Conservation (phyloP, 2,888 invertebrate species). For the Tineola bisselliella region DNA sequence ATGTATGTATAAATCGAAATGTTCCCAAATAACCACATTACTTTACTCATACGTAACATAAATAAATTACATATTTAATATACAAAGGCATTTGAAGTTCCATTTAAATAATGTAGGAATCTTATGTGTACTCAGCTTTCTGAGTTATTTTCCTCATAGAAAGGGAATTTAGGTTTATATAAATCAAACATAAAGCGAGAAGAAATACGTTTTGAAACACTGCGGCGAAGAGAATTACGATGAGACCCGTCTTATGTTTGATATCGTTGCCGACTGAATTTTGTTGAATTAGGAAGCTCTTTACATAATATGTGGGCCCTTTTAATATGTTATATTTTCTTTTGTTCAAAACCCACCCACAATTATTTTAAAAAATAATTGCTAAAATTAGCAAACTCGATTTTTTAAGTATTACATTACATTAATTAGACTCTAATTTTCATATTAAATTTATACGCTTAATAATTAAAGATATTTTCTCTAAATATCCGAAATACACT, state of each 20-base stretch:
- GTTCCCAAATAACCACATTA: too few species aligned
- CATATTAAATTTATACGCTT: too few species aligned
- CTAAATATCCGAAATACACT: too few species aligned
- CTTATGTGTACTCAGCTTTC: not conserved
- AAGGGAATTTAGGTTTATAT: slow-evolving; percentile 4
- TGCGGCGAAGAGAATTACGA: not conserved
- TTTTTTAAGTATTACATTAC: too few species aligned
- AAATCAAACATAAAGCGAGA: not conserved
- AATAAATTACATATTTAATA: not conserved
- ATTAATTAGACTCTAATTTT: too few species aligned
- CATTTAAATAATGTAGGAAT: not conserved
- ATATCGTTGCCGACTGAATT: slow-evolving; percentile 1
- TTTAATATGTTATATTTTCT: not conserved
- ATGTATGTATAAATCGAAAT: too few species aligned
- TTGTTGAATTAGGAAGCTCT: slow-evolving; percentile 2
- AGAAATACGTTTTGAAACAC: slow-evolving; percentile 5
- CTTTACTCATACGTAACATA: too few species aligned
- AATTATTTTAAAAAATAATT: not conserved
- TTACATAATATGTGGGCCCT: not conserved
- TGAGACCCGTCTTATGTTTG: not conserved
- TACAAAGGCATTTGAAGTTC: not conserved
- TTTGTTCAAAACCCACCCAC: not conserved
- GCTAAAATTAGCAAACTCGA: not conserved
- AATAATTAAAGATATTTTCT: too few species aligned
- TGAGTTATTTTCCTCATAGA: not conserved